Evolutionary conservation across 2,113 vertebrate species (phyloP).

Genomic region (Panthera leo): DNA sequence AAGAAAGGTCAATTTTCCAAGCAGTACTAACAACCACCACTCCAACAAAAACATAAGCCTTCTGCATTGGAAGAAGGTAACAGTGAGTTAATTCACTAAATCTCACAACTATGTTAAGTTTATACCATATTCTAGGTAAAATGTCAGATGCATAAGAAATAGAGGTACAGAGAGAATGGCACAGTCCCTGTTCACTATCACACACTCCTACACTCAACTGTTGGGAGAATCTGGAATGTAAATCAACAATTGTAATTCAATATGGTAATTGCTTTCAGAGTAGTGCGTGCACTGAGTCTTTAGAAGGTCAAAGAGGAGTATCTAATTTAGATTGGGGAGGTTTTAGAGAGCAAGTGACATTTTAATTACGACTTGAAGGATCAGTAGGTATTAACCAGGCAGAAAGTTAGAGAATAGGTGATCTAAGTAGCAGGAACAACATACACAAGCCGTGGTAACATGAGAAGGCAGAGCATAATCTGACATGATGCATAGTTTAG

Average conservation of each 20-base stretch:
- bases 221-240: conserved; percentile 30
- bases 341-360: conserved; percentile 64
- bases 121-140: neutral
- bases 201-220: neutral
- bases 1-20: neutral
- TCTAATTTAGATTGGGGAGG: conserved; percentile 68
- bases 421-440: neutral
- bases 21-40: neutral
- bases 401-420: conserved; percentile 18
- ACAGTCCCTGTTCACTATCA: neutral
- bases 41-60: neutral
- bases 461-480: neutral
- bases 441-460: neutral
- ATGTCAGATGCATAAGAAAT: neutral
- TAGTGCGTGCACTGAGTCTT: conserved; percentile 40
- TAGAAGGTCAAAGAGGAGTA: conserved; percentile 72
- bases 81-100: neutral
- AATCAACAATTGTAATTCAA: conserved; percentile 62
- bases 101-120: neutral
- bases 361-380: conserved; percentile 75
- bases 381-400: conserved; percentile 61
- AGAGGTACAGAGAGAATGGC: neutral
- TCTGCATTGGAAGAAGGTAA: neutral
- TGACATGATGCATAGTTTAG: neutral
- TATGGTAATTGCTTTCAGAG: conserved; percentile 65